phyloP scores from a whole-genome alignment of 1,140 invertebrate species.

The Stegodyphus dumicola region DNA sequence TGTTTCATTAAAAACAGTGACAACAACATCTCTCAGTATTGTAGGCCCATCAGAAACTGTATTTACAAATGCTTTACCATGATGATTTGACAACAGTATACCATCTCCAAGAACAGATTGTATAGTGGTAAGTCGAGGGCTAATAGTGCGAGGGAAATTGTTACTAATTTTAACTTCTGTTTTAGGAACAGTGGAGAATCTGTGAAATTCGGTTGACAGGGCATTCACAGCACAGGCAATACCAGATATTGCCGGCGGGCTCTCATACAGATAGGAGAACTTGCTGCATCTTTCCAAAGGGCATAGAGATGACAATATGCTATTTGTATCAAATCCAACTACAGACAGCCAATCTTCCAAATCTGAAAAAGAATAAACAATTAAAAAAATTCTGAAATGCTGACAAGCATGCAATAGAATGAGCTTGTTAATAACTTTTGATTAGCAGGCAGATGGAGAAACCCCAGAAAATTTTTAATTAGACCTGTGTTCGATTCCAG shows the following conservation, averaged over 20 bases:
- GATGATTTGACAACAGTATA: conserved; percentile 83
- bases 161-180: conserved; percentile 61
- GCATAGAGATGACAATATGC: conserved; percentile 50
- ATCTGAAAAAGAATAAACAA: conserved; percentile 38
- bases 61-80: conserved; percentile 65
- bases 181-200: conserved; percentile 62
- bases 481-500: too few relatives aligned
- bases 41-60: conserved; percentile 78
- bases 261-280: conserved; percentile 32
- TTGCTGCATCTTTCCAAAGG: conserved; percentile 41
- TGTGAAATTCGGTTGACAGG: conserved; percentile 53
- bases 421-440: too few relatives aligned
- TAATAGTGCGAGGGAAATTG: conserved; percentile 71
- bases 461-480: too few relatives aligned
- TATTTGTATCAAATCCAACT: conserved; percentile 62
- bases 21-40: conserved; percentile 91
- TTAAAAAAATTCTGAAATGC: neutral
- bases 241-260: conserved; percentile 62
- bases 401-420: too few relatives aligned
- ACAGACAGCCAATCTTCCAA: conserved; percentile 62
- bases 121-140: conserved; percentile 70
- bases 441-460: too few relatives aligned
- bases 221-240: conserved; percentile 60
- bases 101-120: conserved; percentile 88
- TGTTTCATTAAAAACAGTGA: conserved; percentile 92